phyloP scores from a whole-genome alignment of 2,113 vertebrate species.

The Pomatorhinus ruficollis region DNA sequence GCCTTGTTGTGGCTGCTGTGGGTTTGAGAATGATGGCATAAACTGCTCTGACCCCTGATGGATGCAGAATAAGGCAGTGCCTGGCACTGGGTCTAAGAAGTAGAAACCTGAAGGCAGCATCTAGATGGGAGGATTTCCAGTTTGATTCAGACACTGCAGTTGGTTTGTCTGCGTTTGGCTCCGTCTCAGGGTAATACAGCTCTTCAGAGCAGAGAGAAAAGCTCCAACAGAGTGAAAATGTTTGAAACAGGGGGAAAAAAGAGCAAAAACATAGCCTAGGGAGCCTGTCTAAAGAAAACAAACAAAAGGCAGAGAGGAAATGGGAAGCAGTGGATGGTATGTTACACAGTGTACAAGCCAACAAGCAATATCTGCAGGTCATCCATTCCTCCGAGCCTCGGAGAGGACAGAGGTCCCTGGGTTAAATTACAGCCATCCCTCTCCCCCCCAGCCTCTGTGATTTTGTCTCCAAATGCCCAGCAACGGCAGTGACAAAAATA shows the following conservation, averaged over 20 bases:
- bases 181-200: neutral
- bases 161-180: fast-evolving
- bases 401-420: neutral
- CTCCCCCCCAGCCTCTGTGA: neutral
- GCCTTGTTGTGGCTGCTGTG: neutral
- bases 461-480: constrained; percentile 32
- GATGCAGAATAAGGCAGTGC: neutral
- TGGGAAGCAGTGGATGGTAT: neutral
- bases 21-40: neutral
- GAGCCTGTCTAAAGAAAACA: neutral
- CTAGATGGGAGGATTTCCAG: neutral
- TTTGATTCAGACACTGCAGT: neutral
- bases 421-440: neutral
- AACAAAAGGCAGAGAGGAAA: constrained; percentile 41
- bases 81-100: neutral
- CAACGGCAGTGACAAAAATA: constrained; percentile 33
- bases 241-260: neutral
- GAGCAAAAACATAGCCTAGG: constrained; percentile 8
- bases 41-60: neutral
- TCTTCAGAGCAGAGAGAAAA: neutral
- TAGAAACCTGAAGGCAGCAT: neutral
- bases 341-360: constrained; percentile 25
- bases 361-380: constrained; percentile 3
- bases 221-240: neutral
- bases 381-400: neutral